phyloP scores from a whole-genome alignment of 2,113 vertebrate genomes.

The Grammomys surdaster region DNA sequence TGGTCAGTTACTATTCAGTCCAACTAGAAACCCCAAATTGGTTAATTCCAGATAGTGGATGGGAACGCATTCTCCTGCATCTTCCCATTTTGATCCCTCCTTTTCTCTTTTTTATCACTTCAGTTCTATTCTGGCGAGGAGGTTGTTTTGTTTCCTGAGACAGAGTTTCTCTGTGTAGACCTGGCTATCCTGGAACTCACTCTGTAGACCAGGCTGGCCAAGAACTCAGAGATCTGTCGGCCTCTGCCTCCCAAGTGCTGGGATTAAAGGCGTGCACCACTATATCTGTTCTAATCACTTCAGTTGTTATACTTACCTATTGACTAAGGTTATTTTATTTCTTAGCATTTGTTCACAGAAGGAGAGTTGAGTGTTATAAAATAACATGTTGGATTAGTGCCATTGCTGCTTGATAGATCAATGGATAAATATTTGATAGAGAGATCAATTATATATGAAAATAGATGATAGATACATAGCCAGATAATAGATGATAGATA shows the following conservation, averaged over 20 bases:
- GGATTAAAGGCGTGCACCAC: not conserved
- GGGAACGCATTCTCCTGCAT: not conserved
- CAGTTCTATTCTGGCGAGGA: not conserved
- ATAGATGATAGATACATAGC: not conserved
- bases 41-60: not conserved
- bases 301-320: not conserved
- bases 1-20: not conserved
- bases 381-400: not conserved
- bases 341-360: not conserved
- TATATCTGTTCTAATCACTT: not conserved
- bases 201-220: not conserved
- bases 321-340: not conserved
- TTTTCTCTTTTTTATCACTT: slow-evolving; percentile 36
- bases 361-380: not conserved
- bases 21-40: not conserved
- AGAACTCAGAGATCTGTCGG: not conserved
- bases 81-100: not conserved
- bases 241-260: not conserved
- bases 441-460: not conserved
- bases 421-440: not conserved
- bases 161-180: not conserved
- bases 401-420: not conserved
- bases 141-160: not conserved
- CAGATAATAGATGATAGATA: not conserved
- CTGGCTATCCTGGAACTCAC: not conserved